These are phyloP conservation scores for Drosophila subobscura DNA, from an alignment of 1,140 invertebrate genomes.

Conservation along the genomic window DNA sequence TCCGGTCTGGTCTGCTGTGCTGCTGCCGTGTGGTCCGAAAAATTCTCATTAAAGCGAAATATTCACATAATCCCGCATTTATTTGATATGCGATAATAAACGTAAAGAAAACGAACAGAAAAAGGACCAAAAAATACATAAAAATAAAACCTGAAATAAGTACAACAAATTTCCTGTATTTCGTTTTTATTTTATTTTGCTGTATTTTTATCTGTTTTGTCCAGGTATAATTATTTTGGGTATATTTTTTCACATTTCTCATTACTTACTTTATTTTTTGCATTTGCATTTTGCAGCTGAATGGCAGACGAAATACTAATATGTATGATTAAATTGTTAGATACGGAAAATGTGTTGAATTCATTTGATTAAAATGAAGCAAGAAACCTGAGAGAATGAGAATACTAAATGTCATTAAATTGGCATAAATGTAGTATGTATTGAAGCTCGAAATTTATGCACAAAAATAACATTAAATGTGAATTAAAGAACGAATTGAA, in stretches of 20 bases:
- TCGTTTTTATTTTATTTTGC: slow-evolving; percentile 1
- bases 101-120: slow-evolving; percentile 20
- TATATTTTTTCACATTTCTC: slow-evolving; percentile 10
- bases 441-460: no score
- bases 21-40: slow-evolving; percentile 73
- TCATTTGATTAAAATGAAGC: slow-evolving; percentile 47
- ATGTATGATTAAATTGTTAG: slow-evolving; percentile 42
- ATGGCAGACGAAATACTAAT: slow-evolving; percentile 37
- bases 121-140: slow-evolving; percentile 25
- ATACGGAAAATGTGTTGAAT: slow-evolving; percentile 43
- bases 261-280: slow-evolving; percentile 26
- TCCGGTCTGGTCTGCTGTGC: no score
- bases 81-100: slow-evolving; percentile 82
- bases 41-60: slow-evolving; percentile 82
- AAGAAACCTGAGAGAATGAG: not conserved
- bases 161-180: slow-evolving; percentile 38
- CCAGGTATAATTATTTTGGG: slow-evolving; percentile 20
- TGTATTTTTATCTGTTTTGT: slow-evolving; percentile 41
- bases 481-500: no score
- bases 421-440: not conserved
- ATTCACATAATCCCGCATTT: slow-evolving; percentile 83
- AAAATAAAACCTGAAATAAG: slow-evolving; percentile 29
- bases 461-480: no score
- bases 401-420: no score
- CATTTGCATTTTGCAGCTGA: slow-evolving; percentile 28